Evolutionary conservation across 2,113 vertebrate genomes (phyloP), one percentile per base, ranked within the genome.

Genomic region (Cyprinodon variegatus): DNA sequence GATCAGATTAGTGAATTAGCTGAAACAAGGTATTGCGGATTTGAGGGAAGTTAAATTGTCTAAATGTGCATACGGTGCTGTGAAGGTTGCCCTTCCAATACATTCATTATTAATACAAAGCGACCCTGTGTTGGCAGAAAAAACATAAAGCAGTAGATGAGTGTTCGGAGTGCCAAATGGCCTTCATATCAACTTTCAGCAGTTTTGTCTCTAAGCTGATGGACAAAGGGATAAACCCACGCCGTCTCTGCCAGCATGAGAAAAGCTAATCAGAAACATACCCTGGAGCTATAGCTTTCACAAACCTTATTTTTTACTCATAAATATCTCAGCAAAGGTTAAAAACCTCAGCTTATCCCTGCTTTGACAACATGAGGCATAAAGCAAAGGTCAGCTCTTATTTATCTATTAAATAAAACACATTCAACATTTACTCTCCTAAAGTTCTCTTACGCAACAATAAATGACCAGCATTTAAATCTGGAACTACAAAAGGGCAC

Each of bases 31-130:
- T n/a, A 0, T 3, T 15, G 13, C 70, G 68, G 50, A 86, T 85
- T 82, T 67, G 17, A 61, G 79, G 1, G 63, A 68, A 70, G 87
- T 77, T 86, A 41, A 83, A 76, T 71, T 68, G 68, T 83, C 85
- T 81, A 83, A 89, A 88, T 87, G 86, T 90, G 85, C 76, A 86
- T 80, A 71, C 68, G 78, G 86, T 77, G 76, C 14, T 46, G 57
- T 78, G 77, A 81, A 65, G 73, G 70, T 29, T 43, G 76, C 43
- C 68, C 72, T 65, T 78, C 79, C 60, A 38, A 72, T 74, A 85
- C 86, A 89, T 90, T 61, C 91, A 85, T 89, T 86, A 88, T 88
- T 82, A 87, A 90, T 81, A 83, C 60, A 68, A 81, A 57, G 11
- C 36, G 74, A 87, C 76, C 66, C 74, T n/a, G 61, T 85, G 73